phyloP scores from a whole-genome alignment of 2,888 invertebrate species.

The Coelopa pilipes region DNA sequence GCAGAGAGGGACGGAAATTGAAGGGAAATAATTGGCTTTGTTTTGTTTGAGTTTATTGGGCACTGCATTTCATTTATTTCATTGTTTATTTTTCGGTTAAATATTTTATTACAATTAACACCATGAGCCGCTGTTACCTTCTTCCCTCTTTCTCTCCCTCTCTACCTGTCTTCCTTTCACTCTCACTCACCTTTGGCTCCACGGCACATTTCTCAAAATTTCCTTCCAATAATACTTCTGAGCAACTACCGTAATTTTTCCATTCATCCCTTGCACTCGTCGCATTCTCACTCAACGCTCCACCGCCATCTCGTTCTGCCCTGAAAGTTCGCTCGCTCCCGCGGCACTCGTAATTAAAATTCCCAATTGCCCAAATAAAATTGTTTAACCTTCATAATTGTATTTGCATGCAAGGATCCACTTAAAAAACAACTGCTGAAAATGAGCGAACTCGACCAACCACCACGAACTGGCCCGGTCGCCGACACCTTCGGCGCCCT shows the following conservation, averaged over 20 bases:
- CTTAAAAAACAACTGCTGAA: constrained; percentile 16
- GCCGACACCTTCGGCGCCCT: not conserved
- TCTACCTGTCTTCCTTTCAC: not conserved
- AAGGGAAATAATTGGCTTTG: too few species aligned
- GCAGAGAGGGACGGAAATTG: too few species aligned
- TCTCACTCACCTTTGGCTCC: not conserved
- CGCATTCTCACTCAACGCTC: not conserved
- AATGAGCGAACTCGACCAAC: not conserved
- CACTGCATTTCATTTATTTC: too few species aligned
- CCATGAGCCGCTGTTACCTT: not conserved
- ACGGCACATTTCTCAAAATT: too few species aligned
- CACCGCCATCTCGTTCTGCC: not conserved
- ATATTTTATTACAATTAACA: too few species aligned
- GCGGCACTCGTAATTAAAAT: not conserved
- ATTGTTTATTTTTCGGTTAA: too few species aligned
- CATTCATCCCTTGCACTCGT: not conserved
- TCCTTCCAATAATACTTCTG: not conserved
- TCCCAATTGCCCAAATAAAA: constrained; percentile 20
- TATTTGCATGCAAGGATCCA: constrained; percentile 5
- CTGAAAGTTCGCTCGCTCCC: not conserved
- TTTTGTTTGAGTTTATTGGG: too few species aligned
- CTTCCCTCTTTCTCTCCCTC: not conserved
- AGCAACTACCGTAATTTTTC: not conserved
- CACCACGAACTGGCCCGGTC: not conserved
- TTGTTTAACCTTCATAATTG: constrained; percentile 29